Evolutionary conservation across 2,888 invertebrate species (phyloP).

Genomic region (Subacronicta megacephala): DNA sequence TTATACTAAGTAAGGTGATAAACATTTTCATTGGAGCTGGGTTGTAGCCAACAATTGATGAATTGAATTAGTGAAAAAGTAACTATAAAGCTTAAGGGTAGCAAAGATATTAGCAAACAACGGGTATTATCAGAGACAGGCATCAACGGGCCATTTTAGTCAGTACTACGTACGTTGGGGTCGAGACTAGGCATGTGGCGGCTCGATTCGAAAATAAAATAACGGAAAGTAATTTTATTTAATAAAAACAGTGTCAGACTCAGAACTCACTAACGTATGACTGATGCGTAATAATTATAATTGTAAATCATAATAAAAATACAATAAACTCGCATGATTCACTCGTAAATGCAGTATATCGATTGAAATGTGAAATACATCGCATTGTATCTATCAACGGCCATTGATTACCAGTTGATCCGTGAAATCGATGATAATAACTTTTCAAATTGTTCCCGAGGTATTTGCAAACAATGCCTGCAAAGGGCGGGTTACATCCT

Average conservation of each 20-base stretch:
- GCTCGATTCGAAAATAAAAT: conserved; percentile 1
- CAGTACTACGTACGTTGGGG: not conserved
- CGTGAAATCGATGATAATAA: conserved; percentile 33
- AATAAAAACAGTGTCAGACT: not conserved
- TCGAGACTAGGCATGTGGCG: conserved; percentile 1
- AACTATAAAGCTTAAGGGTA: not conserved
- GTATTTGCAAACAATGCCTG: conserved; percentile 52
- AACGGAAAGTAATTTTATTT: conserved; percentile 10
- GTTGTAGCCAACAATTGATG: too few relatives aligned
- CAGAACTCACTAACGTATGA: conserved; percentile 2
- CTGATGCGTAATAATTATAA: conserved; percentile 12
- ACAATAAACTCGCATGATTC: conserved; percentile 19
- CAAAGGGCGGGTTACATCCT: conserved; percentile 28
- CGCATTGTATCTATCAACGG: conserved; percentile 36
- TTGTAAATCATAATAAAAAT: conserved; percentile 18
- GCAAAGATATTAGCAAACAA: not conserved
- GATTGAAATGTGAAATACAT: conserved; percentile 26
- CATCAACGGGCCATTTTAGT: not conserved
- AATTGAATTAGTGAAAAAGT: not conserved
- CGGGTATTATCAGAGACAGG: not conserved
- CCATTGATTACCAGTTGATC: conserved; percentile 45
- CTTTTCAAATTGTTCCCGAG: conserved; percentile 36
- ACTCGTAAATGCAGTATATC: conserved; percentile 9
- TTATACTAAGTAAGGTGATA: not conserved
- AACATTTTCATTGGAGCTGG: too few relatives aligned